Conservation (phyloP, 2,797 vertebrate species). For the Galago senegalensis region DNA sequence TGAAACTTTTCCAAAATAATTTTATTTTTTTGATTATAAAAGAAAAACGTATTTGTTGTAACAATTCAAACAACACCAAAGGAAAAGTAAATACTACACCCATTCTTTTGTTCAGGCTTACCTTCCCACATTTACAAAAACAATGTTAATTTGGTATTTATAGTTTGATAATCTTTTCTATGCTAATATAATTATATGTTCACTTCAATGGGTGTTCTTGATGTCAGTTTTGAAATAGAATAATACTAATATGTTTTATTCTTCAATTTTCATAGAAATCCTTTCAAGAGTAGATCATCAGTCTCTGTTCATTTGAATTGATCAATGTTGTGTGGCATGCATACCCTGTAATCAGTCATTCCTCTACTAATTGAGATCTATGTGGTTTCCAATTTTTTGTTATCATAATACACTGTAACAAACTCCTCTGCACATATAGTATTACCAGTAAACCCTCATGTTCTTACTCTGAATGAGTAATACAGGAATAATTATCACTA, state of each 20-base stretch:
- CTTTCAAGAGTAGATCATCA: not conserved
- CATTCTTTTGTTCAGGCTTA: not conserved
- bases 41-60: not conserved
- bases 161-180: not conserved
- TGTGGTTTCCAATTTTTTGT: not conserved
- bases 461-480: not conserved
- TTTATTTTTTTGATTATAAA: constrained; percentile 1
- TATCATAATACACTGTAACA: not conserved
- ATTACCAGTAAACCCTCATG: not conserved
- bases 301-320: constrained; percentile 12
- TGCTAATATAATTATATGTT: not conserved
- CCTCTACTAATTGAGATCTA: not conserved
- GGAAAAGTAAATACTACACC: not conserved
- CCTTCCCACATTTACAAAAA: not conserved
- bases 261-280: not conserved
- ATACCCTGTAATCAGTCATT: not conserved
- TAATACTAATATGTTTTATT: not conserved
- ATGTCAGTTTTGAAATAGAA: not conserved
- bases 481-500: not conserved
- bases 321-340: not conserved
- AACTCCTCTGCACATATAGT: not conserved
- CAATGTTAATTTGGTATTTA: not conserved
- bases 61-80: not conserved
- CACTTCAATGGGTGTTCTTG: not conserved
- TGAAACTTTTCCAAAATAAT: not conserved